phyloP scores from a whole-genome alignment of 2,113 vertebrate genomes.

The Ciconia stormi region DNA sequence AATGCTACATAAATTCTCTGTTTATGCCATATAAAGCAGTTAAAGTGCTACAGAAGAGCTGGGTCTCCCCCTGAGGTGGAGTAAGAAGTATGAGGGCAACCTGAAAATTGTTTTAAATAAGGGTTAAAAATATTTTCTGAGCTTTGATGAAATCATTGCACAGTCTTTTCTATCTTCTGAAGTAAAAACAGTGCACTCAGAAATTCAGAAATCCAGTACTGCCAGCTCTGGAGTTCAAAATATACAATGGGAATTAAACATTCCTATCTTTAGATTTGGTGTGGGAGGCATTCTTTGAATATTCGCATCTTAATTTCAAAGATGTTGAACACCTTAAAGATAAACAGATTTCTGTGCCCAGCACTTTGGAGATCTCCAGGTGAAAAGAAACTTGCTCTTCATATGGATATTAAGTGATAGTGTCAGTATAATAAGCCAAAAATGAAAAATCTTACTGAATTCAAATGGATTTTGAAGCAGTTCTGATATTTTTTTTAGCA shows the following conservation, averaged over 20 bases:
- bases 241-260: constrained; percentile 36
- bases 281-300: constrained; percentile 60
- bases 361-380: not conserved
- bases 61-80: not conserved
- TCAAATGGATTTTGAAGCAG: not conserved
- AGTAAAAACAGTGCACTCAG: not conserved
- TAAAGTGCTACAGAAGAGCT: not conserved
- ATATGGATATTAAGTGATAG: not conserved
- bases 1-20: not conserved
- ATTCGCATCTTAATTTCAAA: constrained; percentile 28
- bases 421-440: not conserved
- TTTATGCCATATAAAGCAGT: not conserved
- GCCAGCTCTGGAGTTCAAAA: constrained; percentile 25
- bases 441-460: not conserved
- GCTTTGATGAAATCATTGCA: not conserved
- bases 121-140: constrained; percentile 23
- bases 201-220: constrained; percentile 5
- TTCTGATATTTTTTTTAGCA: not conserved
- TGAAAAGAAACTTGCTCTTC: constrained; percentile 19
- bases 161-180: not conserved
- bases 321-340: constrained; percentile 16
- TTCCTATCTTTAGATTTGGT: constrained; percentile 45
- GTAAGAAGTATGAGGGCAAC: not conserved
- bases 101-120: not conserved
- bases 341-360: constrained; percentile 22